These are phyloP conservation scores for Mobula hypostoma DNA, from an alignment of 2,113 vertebrate genomes.

Conservation along the genomic window DNA sequence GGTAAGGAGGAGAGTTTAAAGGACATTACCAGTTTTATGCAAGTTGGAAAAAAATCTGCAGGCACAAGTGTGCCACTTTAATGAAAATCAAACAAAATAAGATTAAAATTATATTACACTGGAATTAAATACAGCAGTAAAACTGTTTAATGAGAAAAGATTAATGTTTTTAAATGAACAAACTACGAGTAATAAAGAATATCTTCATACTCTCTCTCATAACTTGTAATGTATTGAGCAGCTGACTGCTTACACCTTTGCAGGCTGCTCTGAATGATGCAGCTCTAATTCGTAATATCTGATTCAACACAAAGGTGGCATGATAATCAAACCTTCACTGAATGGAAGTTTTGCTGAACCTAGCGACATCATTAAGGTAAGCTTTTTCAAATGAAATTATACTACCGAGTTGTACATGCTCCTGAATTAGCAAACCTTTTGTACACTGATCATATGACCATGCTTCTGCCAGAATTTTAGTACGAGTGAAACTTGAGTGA, in stretches of 20 bases:
- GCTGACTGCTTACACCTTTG: not conserved
- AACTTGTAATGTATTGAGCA: not conserved
- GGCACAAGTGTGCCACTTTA: not conserved
- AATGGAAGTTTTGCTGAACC: not conserved
- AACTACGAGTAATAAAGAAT: not conserved
- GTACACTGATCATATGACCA: not conserved
- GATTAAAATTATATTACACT: not conserved
- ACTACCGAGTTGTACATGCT: not conserved
- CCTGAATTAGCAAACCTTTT: not conserved
- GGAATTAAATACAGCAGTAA: not conserved
- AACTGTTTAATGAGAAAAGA: not conserved
- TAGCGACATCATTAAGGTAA: not conserved
- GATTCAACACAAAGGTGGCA: constrained; percentile 11
- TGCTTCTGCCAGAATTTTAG: not conserved
- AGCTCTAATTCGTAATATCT: not conserved
- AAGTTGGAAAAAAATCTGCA: not conserved
- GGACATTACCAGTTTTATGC: not conserved
- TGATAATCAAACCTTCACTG: constrained; percentile 27
- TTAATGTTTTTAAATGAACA: not conserved
- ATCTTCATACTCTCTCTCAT: not conserved
- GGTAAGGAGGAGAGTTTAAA: not conserved
- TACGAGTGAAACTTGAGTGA: not conserved
- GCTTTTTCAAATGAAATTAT: constrained; percentile 15
- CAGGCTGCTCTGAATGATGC: not conserved
- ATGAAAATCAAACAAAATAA: not conserved